Base-by-base conservation (phyloP, 2,888 invertebrate genomes). In the Tenthredo scrophulariae region DNA sequence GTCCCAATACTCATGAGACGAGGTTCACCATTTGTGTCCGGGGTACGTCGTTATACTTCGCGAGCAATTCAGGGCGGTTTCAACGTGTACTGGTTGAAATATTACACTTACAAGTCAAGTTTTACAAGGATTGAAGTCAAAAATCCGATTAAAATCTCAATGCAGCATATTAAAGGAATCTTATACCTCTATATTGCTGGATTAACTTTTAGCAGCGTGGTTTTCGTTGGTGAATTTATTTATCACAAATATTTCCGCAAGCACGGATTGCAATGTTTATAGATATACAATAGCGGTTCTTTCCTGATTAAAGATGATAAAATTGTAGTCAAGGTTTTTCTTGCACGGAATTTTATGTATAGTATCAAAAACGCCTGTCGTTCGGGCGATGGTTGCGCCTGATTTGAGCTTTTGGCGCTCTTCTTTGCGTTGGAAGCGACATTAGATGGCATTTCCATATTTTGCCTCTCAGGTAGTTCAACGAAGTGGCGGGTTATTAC, bases 41-140 rank as follows among this genome's bases (percentile, higher is more conserved):
- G 29, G 15, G 40, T 84, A 13, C 70, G 46, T 13, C 67, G 70
- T 50, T 33, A 84, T 37, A 26, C 50, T 7, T 43, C n/a, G 46
- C 67, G 46, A 46, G 83, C 33, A n/a, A 70, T 84, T 9, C 70
- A 84, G 37, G 70, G 70, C 6, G 83, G 83, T 13, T 46, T 84
- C 10, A 33, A 67, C 26, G 7, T 13, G 3, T 84, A 84, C 70
- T 84, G 83, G 83, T 33, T 72, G 18, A 70, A 29, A 15, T 37
- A 58, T 33, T 84, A 54, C 83, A 65, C 26, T 62, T 29, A 22
- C 15, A 10, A 65, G 26, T 13, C 46, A 6, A 22, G 40, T 26
- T 18, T n/a, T 13, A 5, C 26, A 65, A 15, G 40, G 22, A 18
- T 26, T 37, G 1, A 29, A 13, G n/a, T 29, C 1, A 33, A 67